Conservation (phyloP, 2,888 invertebrate species). For the Operophtera brumata region DNA sequence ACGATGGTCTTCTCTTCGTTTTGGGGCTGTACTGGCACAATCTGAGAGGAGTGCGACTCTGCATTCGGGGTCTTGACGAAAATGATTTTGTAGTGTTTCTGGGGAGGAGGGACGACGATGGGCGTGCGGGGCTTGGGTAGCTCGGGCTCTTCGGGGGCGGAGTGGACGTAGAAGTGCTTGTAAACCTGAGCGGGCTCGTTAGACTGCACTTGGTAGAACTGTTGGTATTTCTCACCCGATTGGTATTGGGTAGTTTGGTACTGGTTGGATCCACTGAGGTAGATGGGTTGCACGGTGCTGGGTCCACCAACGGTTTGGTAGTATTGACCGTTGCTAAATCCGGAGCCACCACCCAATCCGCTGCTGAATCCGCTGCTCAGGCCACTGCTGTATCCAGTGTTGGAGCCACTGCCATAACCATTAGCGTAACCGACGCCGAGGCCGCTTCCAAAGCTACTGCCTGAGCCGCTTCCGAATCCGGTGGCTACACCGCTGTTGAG, state of each 20-base stretch:
- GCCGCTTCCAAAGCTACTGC: not conserved
- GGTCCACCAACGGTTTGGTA: constrained; percentile 14
- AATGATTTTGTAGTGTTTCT: constrained; percentile 90
- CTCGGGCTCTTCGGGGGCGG: constrained; percentile 75
- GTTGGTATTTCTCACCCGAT: constrained; percentile 54
- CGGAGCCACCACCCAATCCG: constrained; percentile 6
- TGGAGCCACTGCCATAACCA: constrained; percentile 5
- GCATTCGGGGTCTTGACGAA: constrained; percentile 87
- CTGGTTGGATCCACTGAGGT: constrained; percentile 18
- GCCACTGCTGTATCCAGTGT: constrained; percentile 1
- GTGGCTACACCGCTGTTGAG: constrained; percentile 5
- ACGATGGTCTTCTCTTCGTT: constrained; percentile 88
- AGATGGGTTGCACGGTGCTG: constrained; percentile 30
- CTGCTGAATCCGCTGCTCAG: constrained; percentile 5
- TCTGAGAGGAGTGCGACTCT: constrained; percentile 82
- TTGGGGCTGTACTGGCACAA: constrained; percentile 84
- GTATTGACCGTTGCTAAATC: constrained; percentile 17
- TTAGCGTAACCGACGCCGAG: not conserved
- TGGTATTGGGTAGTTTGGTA: constrained; percentile 35
- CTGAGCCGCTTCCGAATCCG: not conserved
- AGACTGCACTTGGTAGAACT: constrained; percentile 85
- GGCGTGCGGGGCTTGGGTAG: constrained; percentile 80
- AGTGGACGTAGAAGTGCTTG: constrained; percentile 75
- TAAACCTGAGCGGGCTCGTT: constrained; percentile 84
- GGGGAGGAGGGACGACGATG: constrained; percentile 81